Percentiles rank a stretch among this genome's conserved stretches.
Conservation (phyloP, 2,797 vertebrate genomes). For the Steatocranus sp. region DNA sequence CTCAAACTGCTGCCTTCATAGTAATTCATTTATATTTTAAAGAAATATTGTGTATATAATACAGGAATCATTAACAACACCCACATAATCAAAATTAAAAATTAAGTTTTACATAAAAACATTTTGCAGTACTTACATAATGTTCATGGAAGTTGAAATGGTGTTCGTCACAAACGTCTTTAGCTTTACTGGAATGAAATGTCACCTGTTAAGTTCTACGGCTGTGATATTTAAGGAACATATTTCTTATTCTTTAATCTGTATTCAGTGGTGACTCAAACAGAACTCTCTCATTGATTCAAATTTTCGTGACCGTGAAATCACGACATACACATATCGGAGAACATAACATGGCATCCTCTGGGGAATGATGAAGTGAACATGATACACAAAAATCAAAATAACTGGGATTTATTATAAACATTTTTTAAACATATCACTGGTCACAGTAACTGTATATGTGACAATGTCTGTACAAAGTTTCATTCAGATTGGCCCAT, state of each 20-base stretch:
- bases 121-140: neutral
- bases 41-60: neutral
- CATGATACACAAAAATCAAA: neutral
- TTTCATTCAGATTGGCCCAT: neutral
- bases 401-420: neutral
- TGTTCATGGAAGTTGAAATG: too few species aligned
- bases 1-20: neutral
- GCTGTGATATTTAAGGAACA: neutral
- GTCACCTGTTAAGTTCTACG: neutral
- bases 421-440: neutral
- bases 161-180: too few species aligned
- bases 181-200: neutral
- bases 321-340: accelerated
- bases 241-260: neutral
- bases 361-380: neutral
- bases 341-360: neutral
- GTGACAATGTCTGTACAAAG: neutral
- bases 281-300: neutral
- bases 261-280: neutral
- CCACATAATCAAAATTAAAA: neutral
- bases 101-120: neutral
- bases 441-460: neutral
- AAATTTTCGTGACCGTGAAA: neutral
- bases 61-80: neutral
- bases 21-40: neutral